Evolutionary conservation across 2,797 vertebrate genomes (phyloP).

Genomic region (Diplodus sargus): DNA sequence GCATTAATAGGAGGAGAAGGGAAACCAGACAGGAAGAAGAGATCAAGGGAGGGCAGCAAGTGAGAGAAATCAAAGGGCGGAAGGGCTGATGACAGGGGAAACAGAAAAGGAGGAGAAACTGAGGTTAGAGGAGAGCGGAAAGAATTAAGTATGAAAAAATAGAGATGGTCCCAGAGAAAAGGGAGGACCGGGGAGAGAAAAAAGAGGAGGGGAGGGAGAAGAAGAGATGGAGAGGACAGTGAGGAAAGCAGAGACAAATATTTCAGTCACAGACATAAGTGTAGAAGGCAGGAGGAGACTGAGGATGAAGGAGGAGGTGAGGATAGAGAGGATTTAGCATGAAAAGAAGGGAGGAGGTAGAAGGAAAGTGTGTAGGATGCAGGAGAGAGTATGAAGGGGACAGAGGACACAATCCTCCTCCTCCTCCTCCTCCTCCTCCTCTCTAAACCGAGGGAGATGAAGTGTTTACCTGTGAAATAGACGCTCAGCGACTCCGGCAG

Average conservation of each 20-base stretch:
- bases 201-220: background rate
- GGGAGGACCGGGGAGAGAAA: background rate
- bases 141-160: background rate
- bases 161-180: background rate
- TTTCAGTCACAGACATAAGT: background rate
- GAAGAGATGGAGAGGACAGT: background rate
- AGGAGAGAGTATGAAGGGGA: background rate
- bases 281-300: background rate
- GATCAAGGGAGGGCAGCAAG: background rate
- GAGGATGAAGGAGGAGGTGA: background rate
- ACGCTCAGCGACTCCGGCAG: slow-evolving; percentile 79
- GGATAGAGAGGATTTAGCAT: background rate
- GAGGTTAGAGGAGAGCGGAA: background rate
- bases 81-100: rapidly evolving
- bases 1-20: background rate
- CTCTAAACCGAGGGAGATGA: background rate
- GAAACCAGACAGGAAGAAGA: background rate
- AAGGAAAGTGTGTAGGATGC: background rate
- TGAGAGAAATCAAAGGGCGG: background rate
- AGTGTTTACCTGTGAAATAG: slow-evolving; percentile 79
- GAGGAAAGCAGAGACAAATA: background rate
- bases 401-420: slow-evolving; percentile 12
- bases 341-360: background rate
- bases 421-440: slow-evolving; percentile 9
- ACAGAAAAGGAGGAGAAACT: background rate